Conservation (phyloP, 2,797 vertebrate genomes). For the Hippoglossus hippoglossus region DNA sequence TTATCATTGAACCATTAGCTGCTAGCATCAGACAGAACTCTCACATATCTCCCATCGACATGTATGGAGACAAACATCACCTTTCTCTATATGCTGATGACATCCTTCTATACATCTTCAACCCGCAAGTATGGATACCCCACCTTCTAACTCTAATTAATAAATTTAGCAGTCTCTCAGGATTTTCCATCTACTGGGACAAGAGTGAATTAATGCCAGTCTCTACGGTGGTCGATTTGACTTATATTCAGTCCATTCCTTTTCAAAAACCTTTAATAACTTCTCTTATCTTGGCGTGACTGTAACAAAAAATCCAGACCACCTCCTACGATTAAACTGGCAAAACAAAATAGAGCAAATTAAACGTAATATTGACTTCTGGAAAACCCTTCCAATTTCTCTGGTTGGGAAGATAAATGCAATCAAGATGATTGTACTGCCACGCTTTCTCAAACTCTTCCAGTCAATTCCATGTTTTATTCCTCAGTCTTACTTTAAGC, state of each 20-base stretch:
- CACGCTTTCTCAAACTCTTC: neutral
- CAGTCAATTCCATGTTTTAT: neutral
- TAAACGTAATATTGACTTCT: neutral
- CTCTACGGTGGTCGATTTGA: neutral
- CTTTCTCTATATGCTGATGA: neutral
- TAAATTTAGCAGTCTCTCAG: neutral
- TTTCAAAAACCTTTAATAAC: too few species aligned
- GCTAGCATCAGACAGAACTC: neutral
- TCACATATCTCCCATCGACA: neutral
- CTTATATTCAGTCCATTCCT: too few species aligned
- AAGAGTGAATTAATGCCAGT: too few species aligned
- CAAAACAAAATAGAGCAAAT: neutral
- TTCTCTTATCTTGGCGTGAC: neutral
- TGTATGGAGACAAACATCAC: neutral
- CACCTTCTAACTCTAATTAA: neutral
- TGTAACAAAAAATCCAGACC: neutral
- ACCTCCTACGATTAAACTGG: neutral
- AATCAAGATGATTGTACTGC: slow-evolving; percentile 2
- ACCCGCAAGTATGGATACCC: neutral
- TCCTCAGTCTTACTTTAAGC: neutral
- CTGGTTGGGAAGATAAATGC: neutral
- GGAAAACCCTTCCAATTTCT: neutral
- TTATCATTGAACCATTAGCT: neutral
- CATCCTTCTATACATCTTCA: neutral
- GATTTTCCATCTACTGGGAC: neutral